Evolutionary conservation across 92 coral and sea anemone genomes (phyloP).

Genomic region (Epizoanthus ramosus): DNA sequence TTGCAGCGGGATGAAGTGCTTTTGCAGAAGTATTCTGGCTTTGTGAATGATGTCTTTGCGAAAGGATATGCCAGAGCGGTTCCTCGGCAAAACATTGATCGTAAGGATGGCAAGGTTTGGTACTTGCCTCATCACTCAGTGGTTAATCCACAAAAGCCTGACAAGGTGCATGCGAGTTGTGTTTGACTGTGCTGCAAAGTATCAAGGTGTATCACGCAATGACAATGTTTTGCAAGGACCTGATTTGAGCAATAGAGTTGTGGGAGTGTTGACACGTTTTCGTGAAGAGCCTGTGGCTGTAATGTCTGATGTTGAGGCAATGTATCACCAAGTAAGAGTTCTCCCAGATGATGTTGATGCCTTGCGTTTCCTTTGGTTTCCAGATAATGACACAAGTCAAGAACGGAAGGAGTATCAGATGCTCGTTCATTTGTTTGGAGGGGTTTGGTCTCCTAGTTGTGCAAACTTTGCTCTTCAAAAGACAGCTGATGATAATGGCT

Average conservation of each 20-base stretch:
- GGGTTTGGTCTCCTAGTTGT: too few relatives aligned
- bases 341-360: too few relatives aligned
- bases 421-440: not conserved
- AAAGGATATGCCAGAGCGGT: constrained; percentile 59
- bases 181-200: too few relatives aligned
- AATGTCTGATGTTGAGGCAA: not conserved
- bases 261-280: too few relatives aligned
- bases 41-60: constrained; percentile 38
- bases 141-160: constrained; percentile 46
- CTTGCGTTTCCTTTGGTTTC: too few relatives aligned
- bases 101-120: constrained; percentile 54
- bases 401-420: not conserved
- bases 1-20: constrained; percentile 2
- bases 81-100: constrained; percentile 6
- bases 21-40: constrained; percentile 19
- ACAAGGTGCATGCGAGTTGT: too few relatives aligned
- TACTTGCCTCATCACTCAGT: constrained; percentile 59
- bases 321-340: not conserved
- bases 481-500: too few relatives aligned
- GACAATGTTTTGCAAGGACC: too few relatives aligned
- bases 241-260: too few relatives aligned
- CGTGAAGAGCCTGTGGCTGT: not conserved
- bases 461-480: too few relatives aligned
- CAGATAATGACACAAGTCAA: too few relatives aligned
- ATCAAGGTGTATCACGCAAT: too few relatives aligned